Evolutionary conservation across 2,888 invertebrate genomes (phyloP).

Genomic region (Gonocerus acuteangulatus): DNA sequence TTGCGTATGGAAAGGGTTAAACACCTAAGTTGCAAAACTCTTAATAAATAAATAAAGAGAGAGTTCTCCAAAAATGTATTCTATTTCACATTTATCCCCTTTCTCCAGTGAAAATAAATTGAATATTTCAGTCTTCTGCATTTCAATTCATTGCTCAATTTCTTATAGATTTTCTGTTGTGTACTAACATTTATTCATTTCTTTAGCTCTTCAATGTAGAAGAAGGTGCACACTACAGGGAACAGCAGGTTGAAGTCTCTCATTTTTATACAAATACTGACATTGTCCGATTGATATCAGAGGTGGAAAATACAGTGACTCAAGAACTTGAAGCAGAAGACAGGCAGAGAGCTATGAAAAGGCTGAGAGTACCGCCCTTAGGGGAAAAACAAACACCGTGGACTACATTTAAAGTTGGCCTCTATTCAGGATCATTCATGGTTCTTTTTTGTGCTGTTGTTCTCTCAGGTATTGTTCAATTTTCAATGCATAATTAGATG

Average conservation of each 20-base stretch:
- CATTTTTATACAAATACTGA: conserved; percentile 79
- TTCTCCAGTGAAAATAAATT: too few relatives aligned
- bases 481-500: too few relatives aligned
- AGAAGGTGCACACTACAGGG: conserved; percentile 68
- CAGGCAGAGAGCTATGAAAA: conserved; percentile 78
- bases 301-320: conserved; percentile 65
- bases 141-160: too few relatives aligned
- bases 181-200: too few relatives aligned
- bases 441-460: conserved; percentile 65
- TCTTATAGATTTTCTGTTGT: too few relatives aligned
- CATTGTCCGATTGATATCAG: conserved; percentile 72
- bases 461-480: conserved; percentile 59
- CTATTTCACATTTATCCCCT: too few relatives aligned
- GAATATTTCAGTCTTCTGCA: too few relatives aligned
- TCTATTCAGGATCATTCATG: conserved; percentile 74
- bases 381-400: conserved; percentile 75
- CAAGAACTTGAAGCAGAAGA: conserved; percentile 69
- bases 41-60: too few relatives aligned
- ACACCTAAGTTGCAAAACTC: too few relatives aligned
- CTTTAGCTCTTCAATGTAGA: conserved; percentile 56
- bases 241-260: conserved; percentile 70
- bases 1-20: too few relatives aligned
- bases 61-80: too few relatives aligned
- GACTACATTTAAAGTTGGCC: conserved; percentile 76
- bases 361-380: conserved; percentile 73